Evolutionary conservation across 2,797 vertebrate species (phyloP).

Genomic region (Enteromius mattozi): DNA sequence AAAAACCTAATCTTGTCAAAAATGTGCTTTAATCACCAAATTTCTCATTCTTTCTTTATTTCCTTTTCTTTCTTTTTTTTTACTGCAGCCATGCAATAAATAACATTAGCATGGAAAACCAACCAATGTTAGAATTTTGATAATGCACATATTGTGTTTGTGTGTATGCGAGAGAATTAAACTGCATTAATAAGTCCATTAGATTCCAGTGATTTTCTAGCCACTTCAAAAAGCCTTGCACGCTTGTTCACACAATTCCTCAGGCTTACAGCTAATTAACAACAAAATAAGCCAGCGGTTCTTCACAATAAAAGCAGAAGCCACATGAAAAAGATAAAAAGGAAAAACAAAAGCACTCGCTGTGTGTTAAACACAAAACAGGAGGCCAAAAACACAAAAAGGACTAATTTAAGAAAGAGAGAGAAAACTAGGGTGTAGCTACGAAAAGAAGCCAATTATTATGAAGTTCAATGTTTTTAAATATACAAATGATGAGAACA

Average conservation of each 20-base stretch:
- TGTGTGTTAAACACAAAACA: conserved; percentile 6
- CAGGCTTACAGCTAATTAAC: conserved; percentile 37
- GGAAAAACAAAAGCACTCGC: conserved; percentile 6
- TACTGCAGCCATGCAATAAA: background rate
- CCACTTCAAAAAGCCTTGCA: conserved; percentile 34
- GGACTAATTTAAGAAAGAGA: background rate
- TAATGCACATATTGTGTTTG: background rate
- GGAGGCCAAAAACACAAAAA: conserved; percentile 10
- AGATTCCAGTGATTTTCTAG: conserved; percentile 13
- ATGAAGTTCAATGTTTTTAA: background rate
- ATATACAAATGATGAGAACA: conserved; percentile 14
- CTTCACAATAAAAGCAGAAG: conserved; percentile 16
- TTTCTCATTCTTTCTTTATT: too few relatives aligned
- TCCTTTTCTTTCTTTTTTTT: too few relatives aligned
- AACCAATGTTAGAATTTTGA: background rate
- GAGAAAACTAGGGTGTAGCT: background rate
- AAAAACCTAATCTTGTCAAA: background rate
- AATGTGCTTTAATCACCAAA: background rate
- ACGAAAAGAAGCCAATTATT: conserved; percentile 31
- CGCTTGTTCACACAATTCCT: conserved; percentile 35
- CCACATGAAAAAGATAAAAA: conserved; percentile 26
- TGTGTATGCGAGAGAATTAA: background rate
- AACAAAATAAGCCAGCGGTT: conserved; percentile 31
- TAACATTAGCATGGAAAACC: background rate
- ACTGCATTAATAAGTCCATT: background rate